phyloP scores from a whole-genome alignment of 2,888 invertebrate species.

The Megaustenia siamemsis region DNA sequence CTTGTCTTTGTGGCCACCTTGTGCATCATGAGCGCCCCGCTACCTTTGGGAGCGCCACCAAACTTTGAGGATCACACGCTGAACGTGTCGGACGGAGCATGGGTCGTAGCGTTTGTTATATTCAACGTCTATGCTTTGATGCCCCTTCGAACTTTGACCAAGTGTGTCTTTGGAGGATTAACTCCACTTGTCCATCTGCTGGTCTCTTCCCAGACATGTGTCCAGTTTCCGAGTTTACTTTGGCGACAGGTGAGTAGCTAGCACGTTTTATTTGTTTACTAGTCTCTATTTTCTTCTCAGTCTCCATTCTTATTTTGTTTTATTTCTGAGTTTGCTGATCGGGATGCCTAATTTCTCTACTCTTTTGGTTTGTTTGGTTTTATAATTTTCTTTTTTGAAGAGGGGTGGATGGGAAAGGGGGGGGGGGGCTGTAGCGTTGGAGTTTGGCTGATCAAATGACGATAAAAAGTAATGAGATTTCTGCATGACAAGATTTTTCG shows the following conservation, averaged over 20 bases:
- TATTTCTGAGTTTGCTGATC: too few species aligned
- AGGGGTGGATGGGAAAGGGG: too few species aligned
- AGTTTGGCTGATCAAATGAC: too few species aligned
- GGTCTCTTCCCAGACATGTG: constrained; percentile 82
- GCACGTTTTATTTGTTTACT: too few species aligned
- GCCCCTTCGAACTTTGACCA: constrained; percentile 90
- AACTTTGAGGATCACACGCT: constrained; percentile 56
- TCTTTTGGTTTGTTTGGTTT: too few species aligned
- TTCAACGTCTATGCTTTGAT: constrained; percentile 93
- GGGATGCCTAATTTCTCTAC: too few species aligned
- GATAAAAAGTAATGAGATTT: too few species aligned
- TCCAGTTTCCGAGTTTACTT: constrained; percentile 82
- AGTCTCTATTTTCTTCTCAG: too few species aligned
- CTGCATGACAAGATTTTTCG: too few species aligned
- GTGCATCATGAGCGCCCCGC: constrained; percentile 67
- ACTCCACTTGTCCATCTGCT: constrained; percentile 88
- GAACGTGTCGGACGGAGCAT: constrained; percentile 87
- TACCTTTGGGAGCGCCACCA: constrained; percentile 12
- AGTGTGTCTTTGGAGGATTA: constrained; percentile 88
- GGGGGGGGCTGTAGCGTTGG: too few species aligned
- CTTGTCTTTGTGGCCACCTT: constrained; percentile 84
- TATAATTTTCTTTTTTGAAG: too few species aligned
- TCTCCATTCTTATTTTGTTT: too few species aligned
- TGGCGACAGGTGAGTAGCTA: constrained; percentile 87
- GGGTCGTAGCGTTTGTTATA: constrained; percentile 93